A percentile compares a stretch with the other conserved stretches of the same genome.
Conservation (phyloP, 2,113 vertebrate species). For the Apteryx owenii region DNA sequence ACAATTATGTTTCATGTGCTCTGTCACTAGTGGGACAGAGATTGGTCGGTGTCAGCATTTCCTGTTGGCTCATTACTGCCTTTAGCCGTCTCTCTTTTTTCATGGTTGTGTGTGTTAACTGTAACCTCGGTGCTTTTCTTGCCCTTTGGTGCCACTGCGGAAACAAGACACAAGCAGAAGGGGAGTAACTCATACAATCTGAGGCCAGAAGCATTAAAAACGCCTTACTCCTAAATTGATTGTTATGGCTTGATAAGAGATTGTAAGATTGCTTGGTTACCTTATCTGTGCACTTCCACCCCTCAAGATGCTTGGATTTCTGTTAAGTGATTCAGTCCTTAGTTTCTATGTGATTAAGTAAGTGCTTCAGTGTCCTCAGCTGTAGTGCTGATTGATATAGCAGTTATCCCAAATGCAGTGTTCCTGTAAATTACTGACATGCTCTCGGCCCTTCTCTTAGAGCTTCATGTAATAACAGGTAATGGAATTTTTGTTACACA, state of each 20-base stretch:
- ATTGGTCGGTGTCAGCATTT: fast-evolving
- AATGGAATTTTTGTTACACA: not conserved
- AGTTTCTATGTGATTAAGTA: not conserved
- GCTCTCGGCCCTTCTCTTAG: not conserved
- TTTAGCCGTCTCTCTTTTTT: not conserved
- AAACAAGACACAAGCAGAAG: not conserved
- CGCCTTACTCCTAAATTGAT: not conserved
- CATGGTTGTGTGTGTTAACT: not conserved
- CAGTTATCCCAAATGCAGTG: not conserved
- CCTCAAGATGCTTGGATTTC: conserved; percentile 14
- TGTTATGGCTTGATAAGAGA: fast-evolving
- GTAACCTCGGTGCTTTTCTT: not conserved
- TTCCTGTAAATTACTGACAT: not conserved
- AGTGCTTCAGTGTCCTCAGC: not conserved
- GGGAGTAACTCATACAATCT: not conserved
- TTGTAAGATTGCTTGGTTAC: not conserved
- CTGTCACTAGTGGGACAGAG: not conserved
- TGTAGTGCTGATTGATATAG: not conserved
- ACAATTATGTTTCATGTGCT: not conserved
- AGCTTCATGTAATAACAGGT: not conserved
- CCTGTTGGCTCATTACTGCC: not conserved
- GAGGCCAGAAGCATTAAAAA: not conserved
- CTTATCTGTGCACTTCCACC: not conserved
- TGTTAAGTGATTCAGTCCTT: not conserved
- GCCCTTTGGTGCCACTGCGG: not conserved